Percentiles rank a stretch among this genome's conserved stretches.
phyloP scores from a whole-genome alignment of 2,113 vertebrate genomes.

The Neogobius melanostomus region DNA sequence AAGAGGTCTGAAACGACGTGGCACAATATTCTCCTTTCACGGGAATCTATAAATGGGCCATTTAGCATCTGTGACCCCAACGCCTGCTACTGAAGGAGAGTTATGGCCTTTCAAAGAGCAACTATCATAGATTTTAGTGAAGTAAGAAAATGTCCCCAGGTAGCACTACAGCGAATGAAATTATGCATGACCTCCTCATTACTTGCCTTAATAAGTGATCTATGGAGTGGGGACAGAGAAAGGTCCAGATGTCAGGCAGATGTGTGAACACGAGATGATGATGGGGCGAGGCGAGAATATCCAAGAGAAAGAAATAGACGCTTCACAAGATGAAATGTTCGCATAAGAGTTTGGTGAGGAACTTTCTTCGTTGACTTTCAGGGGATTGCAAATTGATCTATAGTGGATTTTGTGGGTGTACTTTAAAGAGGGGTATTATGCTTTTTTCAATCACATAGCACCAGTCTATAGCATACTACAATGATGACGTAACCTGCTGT shows the following conservation, averaged over 20 bases:
- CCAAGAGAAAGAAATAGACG: not conserved
- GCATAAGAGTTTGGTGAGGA: not conserved
- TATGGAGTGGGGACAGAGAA: constrained; percentile 66
- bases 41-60: constrained; percentile 76
- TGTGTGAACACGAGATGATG: constrained; percentile 41
- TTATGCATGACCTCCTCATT: constrained; percentile 78
- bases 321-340: constrained; percentile 19
- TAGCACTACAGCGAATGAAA: constrained; percentile 76
- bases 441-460: no score
- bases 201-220: constrained; percentile 75
- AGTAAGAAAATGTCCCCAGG: constrained; percentile 79
- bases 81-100: constrained; percentile 71
- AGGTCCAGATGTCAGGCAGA: constrained; percentile 65
- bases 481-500: no score
- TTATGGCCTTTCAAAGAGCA: constrained; percentile 77
- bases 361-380: not conserved
- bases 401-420: no score
- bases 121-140: constrained; percentile 80
- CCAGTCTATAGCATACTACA: no score
- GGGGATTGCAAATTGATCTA: no score
- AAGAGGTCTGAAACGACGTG: constrained; percentile 63
- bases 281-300: constrained; percentile 33
- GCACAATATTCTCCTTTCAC: constrained; percentile 70
- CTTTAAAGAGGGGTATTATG: no score
- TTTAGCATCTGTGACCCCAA: constrained; percentile 77